Percentiles rank a stretch among this genome's conserved stretches.
Evolutionary conservation across 2,797 vertebrate genomes (phyloP).

Genomic region (Channallabes apus): DNA sequence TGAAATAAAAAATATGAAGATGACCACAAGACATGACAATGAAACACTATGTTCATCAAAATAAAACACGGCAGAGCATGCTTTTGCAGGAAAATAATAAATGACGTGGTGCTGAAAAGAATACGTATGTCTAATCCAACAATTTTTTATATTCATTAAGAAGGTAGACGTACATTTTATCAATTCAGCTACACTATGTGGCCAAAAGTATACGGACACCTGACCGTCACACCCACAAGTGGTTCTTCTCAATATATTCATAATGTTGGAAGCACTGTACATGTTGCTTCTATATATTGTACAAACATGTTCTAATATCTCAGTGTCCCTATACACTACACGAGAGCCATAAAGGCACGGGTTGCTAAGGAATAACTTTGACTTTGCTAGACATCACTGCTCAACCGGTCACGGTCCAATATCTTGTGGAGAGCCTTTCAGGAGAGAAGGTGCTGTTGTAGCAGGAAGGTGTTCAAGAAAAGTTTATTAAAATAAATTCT

Average conservation of each 20-base stretch:
- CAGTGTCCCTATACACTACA: background rate
- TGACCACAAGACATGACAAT: too few species aligned
- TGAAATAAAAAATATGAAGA: constrained; percentile 54
- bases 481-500: too few species aligned
- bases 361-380: background rate
- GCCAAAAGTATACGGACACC: background rate
- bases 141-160: background rate
- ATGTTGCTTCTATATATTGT: background rate
- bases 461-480: background rate
- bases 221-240: background rate
- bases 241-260: background rate
- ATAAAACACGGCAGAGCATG: background rate
- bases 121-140: too few species aligned
- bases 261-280: background rate
- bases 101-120: background rate
- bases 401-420: background rate
- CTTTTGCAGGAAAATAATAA: background rate
- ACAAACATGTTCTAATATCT: background rate
- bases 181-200: background rate
- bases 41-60: background rate
- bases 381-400: background rate
- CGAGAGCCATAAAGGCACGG: background rate
- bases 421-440: background rate
- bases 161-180: background rate
- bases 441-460: background rate